These are phyloP conservation scores for Stegophylla sp. DNA, from an alignment of 2,888 invertebrate species.

Conservation along the genomic window DNA sequence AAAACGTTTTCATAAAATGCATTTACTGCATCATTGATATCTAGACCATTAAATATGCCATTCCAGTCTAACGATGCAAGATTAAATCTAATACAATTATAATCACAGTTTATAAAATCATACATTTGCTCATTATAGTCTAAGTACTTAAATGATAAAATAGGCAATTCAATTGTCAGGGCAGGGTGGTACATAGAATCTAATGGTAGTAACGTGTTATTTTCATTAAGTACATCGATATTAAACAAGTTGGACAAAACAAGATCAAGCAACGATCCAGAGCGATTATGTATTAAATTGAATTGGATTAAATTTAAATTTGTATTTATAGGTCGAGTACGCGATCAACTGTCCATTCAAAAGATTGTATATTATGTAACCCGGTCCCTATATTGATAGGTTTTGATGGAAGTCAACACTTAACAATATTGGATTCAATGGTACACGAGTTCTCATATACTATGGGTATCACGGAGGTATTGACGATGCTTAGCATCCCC, in stretches of 20 bases:
- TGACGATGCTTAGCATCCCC: no score
- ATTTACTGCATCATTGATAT: slow-evolving; percentile 12
- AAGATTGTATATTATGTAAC: no score
- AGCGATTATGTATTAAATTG: slow-evolving; percentile 13
- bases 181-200: not conserved
- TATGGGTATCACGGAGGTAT: no score
- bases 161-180: not conserved
- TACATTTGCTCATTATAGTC: not conserved
- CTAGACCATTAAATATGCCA: slow-evolving; percentile 1
- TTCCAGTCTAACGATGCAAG: not conserved
- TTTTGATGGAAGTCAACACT: no score
- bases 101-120: not conserved
- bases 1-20: not conserved
- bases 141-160: slow-evolving; percentile 7
- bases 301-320: slow-evolving; percentile 4
- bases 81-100: not conserved
- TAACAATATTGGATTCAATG: no score
- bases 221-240: not conserved
- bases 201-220: not conserved
- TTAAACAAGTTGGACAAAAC: not conserved
- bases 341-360: no score
- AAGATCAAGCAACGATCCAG: slow-evolving; percentile 5
- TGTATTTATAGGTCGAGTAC: no score
- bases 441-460: no score
- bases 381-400: no score